Evolutionary conservation across 2,797 vertebrate genomes (phyloP), one percentile per base, ranked within the genome.

Genomic region (Dendrocincla fuliginosa): DNA sequence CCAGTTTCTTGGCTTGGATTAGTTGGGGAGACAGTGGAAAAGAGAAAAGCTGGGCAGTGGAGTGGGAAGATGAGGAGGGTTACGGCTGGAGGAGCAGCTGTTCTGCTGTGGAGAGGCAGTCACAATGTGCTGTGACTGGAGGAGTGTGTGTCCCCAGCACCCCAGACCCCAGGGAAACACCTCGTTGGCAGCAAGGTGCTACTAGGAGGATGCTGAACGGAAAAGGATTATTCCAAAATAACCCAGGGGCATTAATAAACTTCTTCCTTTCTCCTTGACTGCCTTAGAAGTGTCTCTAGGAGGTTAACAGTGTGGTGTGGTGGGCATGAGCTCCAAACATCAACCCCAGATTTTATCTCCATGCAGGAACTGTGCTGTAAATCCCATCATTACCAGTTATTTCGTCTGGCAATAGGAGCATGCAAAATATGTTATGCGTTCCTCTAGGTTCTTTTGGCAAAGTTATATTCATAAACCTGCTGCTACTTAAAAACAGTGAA

Each of bases 341-440:
- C 28, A 7, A 1, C 8, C 8, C 5, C 0, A 2, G 35, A 10
- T 49, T 68, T 75, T 68, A 9, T 23, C 24, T 76, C 71, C 22
- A 4, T 47, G 24, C 2, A 13, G 61, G 57, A 27, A 1, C 44
- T 18, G 28, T 5, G 24, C 84, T 56, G 13, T 6, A 6, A 67
- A 8, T 47, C 19, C 20, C 70, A 27, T 9, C 13, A 2, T 24
- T 2, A 13, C 46, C 57, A 52, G 27, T 42, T 46, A 6, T 79
- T 76, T 78, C 50, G 24, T 9, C 74, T 63, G 81, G 42, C 74
- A 89, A 56, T 23, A 76, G 50, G 19, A 88, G 16, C 0, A 0
- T 35, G 47, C 13, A 28, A 63, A 80, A 89, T 3, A 2, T 33
- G 7, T 30, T 32, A 7, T 0, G 0, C 50, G 11, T 33, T 74